Conservation (phyloP, 1,140 invertebrate species). For the Stratiolaelaps scimitus region DNA sequence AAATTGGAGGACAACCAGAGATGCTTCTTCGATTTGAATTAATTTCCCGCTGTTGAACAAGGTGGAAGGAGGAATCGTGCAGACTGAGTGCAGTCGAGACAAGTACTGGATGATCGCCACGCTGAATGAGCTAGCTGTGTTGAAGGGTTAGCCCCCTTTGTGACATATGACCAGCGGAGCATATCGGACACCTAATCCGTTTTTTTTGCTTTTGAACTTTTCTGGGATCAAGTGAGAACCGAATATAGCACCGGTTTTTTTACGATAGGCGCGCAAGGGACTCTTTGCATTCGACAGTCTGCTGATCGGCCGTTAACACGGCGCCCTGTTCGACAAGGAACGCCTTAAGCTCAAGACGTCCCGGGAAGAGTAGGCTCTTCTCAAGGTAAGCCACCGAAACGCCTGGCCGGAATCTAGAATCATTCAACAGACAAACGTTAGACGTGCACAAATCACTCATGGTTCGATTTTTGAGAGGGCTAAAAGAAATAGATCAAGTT, state of each 20-base stretch:
- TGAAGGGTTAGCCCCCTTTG: no score
- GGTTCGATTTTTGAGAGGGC: constrained; percentile 12
- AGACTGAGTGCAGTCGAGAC: no score
- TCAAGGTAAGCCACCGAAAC: constrained; percentile 69
- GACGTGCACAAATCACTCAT: constrained; percentile 34
- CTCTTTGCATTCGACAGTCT: constrained; percentile 71
- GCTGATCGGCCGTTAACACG: constrained; percentile 55
- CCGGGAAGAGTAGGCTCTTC: constrained; percentile 71
- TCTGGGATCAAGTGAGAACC: no score
- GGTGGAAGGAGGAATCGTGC: no score
- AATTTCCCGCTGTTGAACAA: no score
- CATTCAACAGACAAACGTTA: constrained; percentile 46
- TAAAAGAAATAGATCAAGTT: neutral
- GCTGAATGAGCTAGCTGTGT: no score
- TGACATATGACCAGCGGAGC: no score
- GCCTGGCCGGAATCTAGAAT: constrained; percentile 76
- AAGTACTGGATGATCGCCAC: no score
- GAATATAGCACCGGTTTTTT: neutral
- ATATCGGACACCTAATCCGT: no score
- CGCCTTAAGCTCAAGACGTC: constrained; percentile 62
- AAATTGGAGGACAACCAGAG: no score
- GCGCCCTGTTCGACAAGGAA: constrained; percentile 70
- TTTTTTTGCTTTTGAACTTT: no score
- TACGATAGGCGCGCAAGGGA: constrained; percentile 27
- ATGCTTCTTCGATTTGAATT: no score